Evolutionary conservation across 2,888 invertebrate species (phyloP).

Genomic region (Drosophila dives): DNA sequence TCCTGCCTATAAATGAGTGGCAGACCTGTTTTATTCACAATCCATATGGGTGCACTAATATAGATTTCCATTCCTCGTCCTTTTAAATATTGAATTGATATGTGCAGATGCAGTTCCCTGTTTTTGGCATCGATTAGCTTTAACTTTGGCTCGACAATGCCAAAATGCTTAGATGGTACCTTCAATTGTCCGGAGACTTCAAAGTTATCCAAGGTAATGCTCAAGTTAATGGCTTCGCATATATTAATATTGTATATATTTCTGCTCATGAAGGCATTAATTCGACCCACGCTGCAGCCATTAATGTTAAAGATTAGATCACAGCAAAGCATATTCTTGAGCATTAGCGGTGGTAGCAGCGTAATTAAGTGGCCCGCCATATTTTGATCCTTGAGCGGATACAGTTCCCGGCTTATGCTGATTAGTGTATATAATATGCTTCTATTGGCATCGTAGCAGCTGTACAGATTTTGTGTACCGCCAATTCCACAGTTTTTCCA

Average conservation of each 20-base stretch:
- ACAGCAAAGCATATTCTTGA: constrained; percentile 95
- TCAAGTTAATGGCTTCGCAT: constrained; percentile 88
- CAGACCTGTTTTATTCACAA: constrained; percentile 97
- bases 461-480: constrained; percentile 69
- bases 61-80: constrained; percentile 89
- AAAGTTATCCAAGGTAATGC: constrained; percentile 93
- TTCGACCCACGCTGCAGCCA: constrained; percentile 84
- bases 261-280: constrained; percentile 85
- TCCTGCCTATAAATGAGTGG: constrained; percentile 98
- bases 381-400: constrained; percentile 88
- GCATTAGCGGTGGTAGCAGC: constrained; percentile 92
- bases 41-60: constrained; percentile 95
- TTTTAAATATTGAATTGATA: constrained; percentile 87
- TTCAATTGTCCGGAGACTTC: constrained; percentile 89
- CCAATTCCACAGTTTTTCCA: constrained; percentile 80
- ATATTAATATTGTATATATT: constrained; percentile 86
- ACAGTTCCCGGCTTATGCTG: constrained; percentile 90
- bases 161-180: constrained; percentile 85
- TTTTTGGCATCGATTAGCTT: constrained; percentile 90
- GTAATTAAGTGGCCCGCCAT: constrained; percentile 94
- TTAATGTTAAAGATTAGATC: constrained; percentile 89
- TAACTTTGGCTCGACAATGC: constrained; percentile 88
- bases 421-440: constrained; percentile 80
- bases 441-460: constrained; percentile 78
- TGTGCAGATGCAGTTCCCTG: constrained; percentile 91